Evolutionary conservation across 2,888 invertebrate genomes (phyloP).

Genomic region (Sarcophaga rosellei): DNA sequence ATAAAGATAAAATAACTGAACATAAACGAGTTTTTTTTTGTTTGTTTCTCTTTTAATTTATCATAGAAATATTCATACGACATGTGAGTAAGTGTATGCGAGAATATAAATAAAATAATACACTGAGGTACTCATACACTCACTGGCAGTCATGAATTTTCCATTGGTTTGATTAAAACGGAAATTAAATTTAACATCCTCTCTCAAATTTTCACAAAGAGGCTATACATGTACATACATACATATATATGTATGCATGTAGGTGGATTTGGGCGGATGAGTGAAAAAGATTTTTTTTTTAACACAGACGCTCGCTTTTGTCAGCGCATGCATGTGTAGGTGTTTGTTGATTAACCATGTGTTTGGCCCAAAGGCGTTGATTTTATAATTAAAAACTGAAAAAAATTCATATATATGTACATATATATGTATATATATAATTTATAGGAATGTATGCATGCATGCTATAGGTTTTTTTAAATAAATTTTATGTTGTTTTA

Average conservation of each 20-base stretch:
- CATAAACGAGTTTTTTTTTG: neutral
- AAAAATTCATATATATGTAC: too few relatives aligned
- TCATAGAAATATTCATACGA: slow-evolving; percentile 17
- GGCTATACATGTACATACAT: neutral
- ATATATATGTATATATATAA: too few relatives aligned
- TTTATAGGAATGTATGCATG: neutral
- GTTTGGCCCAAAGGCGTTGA: slow-evolving; percentile 57
- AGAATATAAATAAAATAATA: neutral
- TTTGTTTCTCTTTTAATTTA: slow-evolving; percentile 11
- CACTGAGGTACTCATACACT: neutral
- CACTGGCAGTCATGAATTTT: slow-evolving; percentile 47
- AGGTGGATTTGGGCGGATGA: neutral
- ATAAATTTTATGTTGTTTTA: neutral
- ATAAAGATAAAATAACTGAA: slow-evolving; percentile 25
- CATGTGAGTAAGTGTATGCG: neutral
- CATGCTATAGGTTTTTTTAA: neutral
- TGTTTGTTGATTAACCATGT: slow-evolving; percentile 56
- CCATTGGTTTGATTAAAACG: slow-evolving; percentile 65
- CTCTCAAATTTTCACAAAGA: slow-evolving; percentile 36
- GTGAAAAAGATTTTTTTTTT: neutral
- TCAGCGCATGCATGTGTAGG: slow-evolving; percentile 1
- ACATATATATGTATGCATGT: neutral
- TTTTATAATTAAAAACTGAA: slow-evolving; percentile 27
- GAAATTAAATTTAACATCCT: slow-evolving; percentile 68
- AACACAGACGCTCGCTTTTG: too few relatives aligned